These are phyloP conservation scores for Mycetomoellerius zeteki DNA, from an alignment of 1,140 invertebrate species.

Conservation along the genomic window DNA sequence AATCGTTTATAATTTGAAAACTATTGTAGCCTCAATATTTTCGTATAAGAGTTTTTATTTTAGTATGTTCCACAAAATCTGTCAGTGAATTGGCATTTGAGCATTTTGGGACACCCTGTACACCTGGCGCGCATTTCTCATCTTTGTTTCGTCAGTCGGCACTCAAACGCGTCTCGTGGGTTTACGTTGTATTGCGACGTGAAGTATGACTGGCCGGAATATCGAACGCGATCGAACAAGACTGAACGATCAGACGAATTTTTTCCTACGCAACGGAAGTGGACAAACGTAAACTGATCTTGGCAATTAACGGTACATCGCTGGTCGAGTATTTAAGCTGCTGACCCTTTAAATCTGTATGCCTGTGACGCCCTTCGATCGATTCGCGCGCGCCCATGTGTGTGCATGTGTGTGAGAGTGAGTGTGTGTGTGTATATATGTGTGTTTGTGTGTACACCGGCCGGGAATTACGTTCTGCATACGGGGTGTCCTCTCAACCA, in stretches of 20 bases:
- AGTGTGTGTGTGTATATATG: background rate
- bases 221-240: background rate
- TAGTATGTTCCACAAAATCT: too few species aligned
- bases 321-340: conserved; percentile 29
- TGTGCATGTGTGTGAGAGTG: background rate
- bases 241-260: background rate
- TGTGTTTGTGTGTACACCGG: background rate
- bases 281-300: background rate
- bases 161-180: background rate
- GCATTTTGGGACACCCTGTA: too few species aligned
- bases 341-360: conserved; percentile 58
- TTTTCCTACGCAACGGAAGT: background rate
- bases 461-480: conserved; percentile 46
- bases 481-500: conserved; percentile 29
- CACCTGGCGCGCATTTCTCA: conserved; percentile 19
- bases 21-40: too few species aligned
- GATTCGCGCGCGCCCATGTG: conserved; percentile 24
- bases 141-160: conserved; percentile 16
- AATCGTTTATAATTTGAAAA: too few species aligned
- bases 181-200: conserved; percentile 1
- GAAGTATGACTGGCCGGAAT: background rate
- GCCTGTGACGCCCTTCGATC: conserved; percentile 65
- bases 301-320: conserved; percentile 45
- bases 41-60: too few species aligned
- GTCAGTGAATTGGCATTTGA: too few species aligned